A percentile compares a stretch with the other conserved stretches of the same genome.
phyloP scores from a whole-genome alignment of 2,797 vertebrate genomes.

The Mastacembelus armatus region DNA sequence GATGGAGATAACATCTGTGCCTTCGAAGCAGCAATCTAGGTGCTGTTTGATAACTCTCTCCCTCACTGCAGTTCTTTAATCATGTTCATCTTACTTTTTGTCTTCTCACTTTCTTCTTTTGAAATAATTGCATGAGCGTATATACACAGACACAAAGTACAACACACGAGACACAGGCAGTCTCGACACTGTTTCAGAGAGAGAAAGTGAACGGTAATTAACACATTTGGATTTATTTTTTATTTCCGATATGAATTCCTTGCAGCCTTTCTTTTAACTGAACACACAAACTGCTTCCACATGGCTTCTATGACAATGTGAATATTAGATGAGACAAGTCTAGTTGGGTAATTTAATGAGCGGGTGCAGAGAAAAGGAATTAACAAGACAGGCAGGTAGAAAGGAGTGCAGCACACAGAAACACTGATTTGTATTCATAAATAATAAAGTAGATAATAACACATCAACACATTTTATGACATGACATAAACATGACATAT shows the following conservation, averaged over 20 bases:
- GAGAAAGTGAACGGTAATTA: constrained; percentile 45
- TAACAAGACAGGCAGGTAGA: constrained; percentile 31
- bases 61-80: constrained; percentile 11
- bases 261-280: background rate
- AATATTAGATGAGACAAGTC: constrained; percentile 47
- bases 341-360: constrained; percentile 51
- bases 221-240: constrained; percentile 35
- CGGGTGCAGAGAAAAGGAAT: constrained; percentile 35
- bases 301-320: constrained; percentile 16
- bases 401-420: constrained; percentile 16
- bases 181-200: constrained; percentile 2
- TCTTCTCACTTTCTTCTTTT: constrained; percentile 17
- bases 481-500: constrained; percentile 58
- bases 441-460: constrained; percentile 61
- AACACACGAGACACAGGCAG: background rate
- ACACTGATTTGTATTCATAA: constrained; percentile 35
- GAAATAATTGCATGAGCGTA: constrained; percentile 17
- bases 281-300: constrained; percentile 3
- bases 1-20: constrained; percentile 37
- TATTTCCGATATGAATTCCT: constrained; percentile 23
- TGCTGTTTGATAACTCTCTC: constrained; percentile 22
- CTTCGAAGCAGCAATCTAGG: background rate
- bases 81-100: constrained; percentile 3
- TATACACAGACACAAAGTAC: background rate
- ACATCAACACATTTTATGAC: constrained; percentile 56